Base-by-base conservation (phyloP, 2,113 vertebrate genomes). In the Eubucco bourcierii region DNA sequence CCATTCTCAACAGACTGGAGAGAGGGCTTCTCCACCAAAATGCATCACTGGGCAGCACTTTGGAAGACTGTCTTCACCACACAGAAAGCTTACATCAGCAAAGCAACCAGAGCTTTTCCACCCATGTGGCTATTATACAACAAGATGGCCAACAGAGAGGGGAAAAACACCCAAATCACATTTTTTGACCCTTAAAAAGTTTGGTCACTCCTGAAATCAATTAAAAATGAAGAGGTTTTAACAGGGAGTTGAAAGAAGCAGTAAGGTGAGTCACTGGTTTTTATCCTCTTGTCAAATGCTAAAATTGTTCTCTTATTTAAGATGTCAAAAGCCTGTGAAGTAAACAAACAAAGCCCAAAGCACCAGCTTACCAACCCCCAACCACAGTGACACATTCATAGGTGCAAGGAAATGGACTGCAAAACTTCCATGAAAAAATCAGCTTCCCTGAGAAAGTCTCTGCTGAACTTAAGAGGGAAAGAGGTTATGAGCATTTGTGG, bases 271-370 rank as follows among this genome's bases (percentile, higher is more conserved):
- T 74, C 76, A 25, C 15, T 50, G 6, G 19, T 15, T 56, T 88
- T 71, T 72, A 61, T 47, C 66, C 29, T 33, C 9, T 64, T 90
- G 88, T 88, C 68, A 64, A 55, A 61, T 16, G 27, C 50, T 19
- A 74, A 88, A 78, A 66, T 67, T 77, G 24, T 47, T 85, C 61
- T 24, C 25, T 37, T 90, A 19, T 46, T 96, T 37, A 65, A 74
- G 28, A n/a, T 56, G 78, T 33, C 72, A 76, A 52, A 88, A 74
- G 41, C 64, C 83, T 60, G 56, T 23, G 90, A 91, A 94, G 20
- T 46, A 37, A 88, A 63, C 18, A 72, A 84, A 78, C 41, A 60
- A 80, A 92, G 33, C 50, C 66, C 64, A 9, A 60, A 55, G 75
- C 1, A 0, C 19, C 56, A 70, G 4, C 27, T 73, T 79, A 80